phyloP scores from a whole-genome alignment of 2,113 vertebrate genomes.

The Stegostoma tigrinum region DNA sequence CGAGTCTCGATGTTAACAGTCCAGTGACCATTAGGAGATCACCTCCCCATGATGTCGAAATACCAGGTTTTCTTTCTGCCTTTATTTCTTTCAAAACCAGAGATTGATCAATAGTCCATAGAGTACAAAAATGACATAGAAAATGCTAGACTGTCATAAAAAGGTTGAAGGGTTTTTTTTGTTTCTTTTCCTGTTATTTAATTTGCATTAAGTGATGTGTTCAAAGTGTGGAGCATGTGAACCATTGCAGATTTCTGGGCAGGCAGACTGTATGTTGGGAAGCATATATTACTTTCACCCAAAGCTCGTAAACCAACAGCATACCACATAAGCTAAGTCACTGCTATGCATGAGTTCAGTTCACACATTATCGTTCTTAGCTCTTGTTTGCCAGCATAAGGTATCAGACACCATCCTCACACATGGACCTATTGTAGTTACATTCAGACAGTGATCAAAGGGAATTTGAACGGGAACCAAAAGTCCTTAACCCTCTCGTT shows the following conservation, averaged over 20 bases:
- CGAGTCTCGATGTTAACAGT: too few species aligned
- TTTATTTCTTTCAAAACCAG: background rate
- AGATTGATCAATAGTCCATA: background rate
- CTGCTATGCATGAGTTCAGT: background rate
- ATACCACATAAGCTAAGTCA: background rate
- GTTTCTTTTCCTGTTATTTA: background rate
- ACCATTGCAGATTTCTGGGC: background rate
- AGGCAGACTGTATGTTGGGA: background rate
- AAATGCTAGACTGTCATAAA: background rate
- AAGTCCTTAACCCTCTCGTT: background rate
- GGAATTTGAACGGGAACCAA: background rate
- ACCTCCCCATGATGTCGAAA: too few species aligned
- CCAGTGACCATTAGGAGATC: too few species aligned
- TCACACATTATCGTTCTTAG: background rate
- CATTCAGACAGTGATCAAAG: background rate
- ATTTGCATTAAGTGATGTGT: background rate
- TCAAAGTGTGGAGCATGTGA: too few species aligned
- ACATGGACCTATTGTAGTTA: background rate
- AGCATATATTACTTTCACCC: background rate
- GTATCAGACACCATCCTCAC: background rate
- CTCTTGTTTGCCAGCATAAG: background rate
- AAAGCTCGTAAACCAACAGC: background rate
- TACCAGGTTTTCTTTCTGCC: background rate
- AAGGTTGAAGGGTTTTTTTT: background rate
- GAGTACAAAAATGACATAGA: background rate